Evolutionary conservation across 2,888 invertebrate genomes (phyloP), one percentile per base, ranked within the genome.

Genomic region (Tineola bisselliella): DNA sequence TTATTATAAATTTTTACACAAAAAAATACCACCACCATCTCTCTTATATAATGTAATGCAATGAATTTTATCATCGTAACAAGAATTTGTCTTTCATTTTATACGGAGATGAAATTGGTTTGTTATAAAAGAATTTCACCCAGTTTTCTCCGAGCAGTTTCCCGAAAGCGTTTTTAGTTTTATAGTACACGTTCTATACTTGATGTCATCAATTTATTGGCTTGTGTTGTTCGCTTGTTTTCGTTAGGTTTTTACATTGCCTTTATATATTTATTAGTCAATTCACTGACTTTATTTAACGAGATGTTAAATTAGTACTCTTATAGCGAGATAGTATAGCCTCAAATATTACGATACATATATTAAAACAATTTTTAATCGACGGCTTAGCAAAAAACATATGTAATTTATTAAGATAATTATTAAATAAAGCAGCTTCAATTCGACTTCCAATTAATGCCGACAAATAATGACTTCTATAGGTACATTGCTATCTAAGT

Each of bases 81-180:
- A 38, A 38, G n/a, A 38, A 48, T 15, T 48, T 48, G 48, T 48
- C 48, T 48, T 48, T 48, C 48, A 13, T 48, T 48, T 48, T 48
- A 48, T 48, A 48, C 13, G 48, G 15, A 13, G 15, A 48, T 48
- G 15, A 48, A 48, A 48, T 48, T 48, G 48, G 48, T 48, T 48
- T 48, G 48, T 48, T 48, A 48, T 48, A 48, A 44, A 44, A 48
- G 48, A 17, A 18, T 48, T 48, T 48, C n/a, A 5, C 10, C 13
- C 15, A 48, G 48, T 48, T 48, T 48, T 48, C 12, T 48, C 13
- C 4, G 18, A 12, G n/a, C 3, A 48, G n/a, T 18, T 48, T 18
- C 48, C n/a, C n/a, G 48, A 15, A 15, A 48, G 15, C 48, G 11
- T 48, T 48, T 48, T 48, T 48, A 48, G 48, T 48, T 48, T 48